Base-by-base conservation (phyloP, 2,113 vertebrate genomes). In the Malurus alboscapulatus region DNA sequence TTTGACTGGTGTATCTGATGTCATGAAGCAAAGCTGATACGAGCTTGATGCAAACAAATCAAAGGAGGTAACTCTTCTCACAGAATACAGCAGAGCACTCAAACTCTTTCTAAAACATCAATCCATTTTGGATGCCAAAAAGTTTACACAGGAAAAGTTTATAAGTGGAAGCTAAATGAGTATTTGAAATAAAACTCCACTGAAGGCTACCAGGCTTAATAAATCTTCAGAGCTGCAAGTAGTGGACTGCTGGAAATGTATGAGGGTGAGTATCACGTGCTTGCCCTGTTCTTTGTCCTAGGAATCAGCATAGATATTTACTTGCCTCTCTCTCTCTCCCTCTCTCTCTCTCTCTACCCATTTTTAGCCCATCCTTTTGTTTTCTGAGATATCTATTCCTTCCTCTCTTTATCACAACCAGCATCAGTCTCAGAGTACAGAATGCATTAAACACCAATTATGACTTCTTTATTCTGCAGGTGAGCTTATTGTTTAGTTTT, bases 401-500 rank as follows among this genome's bases (percentile, higher is more conserved):
- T 90, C 42, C 51, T 76, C 26, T 29, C 21, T 78, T 93, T 63
- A 61, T 84, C 48, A 42, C 21, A 71, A 51, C 17, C n/a, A 57
- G 17, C 71, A 89, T 76, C 54, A 75, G 29, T 48, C 58, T 91
- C 54, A 72, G 27, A 72, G 62, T 18, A 29, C 48, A 87, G 36
- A 66, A 95, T 65, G 21, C 66, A 68, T 65, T 92, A 82, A 94
- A 79, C 32, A 65, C n/a, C 58, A 91, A 53, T 85, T 90, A 83
- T 1, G 14, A 25, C 25, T 79, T 79, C 59, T 87, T 95, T 76
- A 90, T 91, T 85, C 66, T 95, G 78, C 71, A 89, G 62, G 71
- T 92, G 62, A 87, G 45, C 19, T 84, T 53, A 34, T 92, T 59
- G 13, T 84, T 78, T 75, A 30, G 36, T 67, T 84, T 84, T 67